Evolutionary conservation across 2,113 vertebrate species (phyloP), one percentile per base, ranked within the genome.

Genomic region (Gasterosteus nipponicus): DNA sequence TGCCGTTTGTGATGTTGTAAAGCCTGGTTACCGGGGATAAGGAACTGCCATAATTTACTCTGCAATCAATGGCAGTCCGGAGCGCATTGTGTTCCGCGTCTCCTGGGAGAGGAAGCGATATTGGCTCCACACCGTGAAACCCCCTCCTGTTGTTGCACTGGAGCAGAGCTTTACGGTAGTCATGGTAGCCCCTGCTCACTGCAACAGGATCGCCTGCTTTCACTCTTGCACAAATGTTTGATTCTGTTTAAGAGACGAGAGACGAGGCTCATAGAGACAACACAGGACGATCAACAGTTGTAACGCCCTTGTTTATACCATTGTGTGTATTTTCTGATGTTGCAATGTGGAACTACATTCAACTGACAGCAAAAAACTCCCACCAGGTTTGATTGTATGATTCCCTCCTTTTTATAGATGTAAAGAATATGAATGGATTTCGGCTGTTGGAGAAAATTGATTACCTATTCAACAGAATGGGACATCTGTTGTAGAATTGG

Each of bases 61-160:
- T 78, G 73, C 85, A 89, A 82, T 87, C 86, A 89, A 83, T 89
- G 78, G 77, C 66, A 51, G 85, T 69, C 75, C 53, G 67, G 67
- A 79, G 83, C 78, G 86, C 81, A 87, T 92, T 92, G 89, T 91
- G 86, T 87, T 83, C 57, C 60, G 75, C 5, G 89, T 92, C 81
- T 92, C 92, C 87, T 7, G 69, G 87, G 91, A 91, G 91, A 92
- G 85, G 80, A 83, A 83, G 82, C 39, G 15, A 69, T 86, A 81
- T 92, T 90, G 89, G 83, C 89, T 66, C 85, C 83, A 83, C 82
- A 89, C 82, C 69, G 62, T 74, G 84, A 73, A 89, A 69, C 87
- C 88, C 76, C 81, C 87, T 73, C 78, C 77, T 81, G 85, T 85
- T 85, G 82, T 89, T 89, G 84, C 65, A 59, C 75, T 41, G 39